These are phyloP conservation scores for Xestoiulus laeticollis DNA, from an alignment of 2,888 invertebrate species.

Conservation along the genomic window DNA sequence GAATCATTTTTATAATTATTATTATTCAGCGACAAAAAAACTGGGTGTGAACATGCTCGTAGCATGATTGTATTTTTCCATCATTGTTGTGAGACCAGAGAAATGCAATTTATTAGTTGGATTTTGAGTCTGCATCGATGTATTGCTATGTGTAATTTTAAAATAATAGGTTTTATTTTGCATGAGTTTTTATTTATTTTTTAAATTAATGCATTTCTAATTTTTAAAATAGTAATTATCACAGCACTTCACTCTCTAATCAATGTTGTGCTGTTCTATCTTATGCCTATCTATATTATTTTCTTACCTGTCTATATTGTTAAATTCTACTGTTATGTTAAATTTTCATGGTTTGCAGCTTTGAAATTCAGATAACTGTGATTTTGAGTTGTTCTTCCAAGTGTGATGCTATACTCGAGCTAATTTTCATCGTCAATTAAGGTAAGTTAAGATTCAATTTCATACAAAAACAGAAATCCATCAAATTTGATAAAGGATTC, in stretches of 20 bases:
- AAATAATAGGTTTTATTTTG: neutral
- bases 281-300: too few species aligned
- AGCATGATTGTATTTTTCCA: neutral
- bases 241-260: too few species aligned
- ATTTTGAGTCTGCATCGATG: neutral
- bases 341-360: too few species aligned
- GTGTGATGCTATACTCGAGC: too few species aligned
- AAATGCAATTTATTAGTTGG: neutral
- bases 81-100: neutral
- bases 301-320: too few species aligned
- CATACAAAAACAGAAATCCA: too few species aligned
- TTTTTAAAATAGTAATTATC: neutral
- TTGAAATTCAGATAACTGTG: too few species aligned
- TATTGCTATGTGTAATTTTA: neutral
- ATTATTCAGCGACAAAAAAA: neutral
- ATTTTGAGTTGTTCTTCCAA: too few species aligned
- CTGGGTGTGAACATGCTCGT: neutral
- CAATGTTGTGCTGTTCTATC: too few species aligned
- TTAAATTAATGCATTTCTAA: neutral
- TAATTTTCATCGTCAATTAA: too few species aligned
- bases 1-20: slow-evolving; percentile 4
- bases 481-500: neutral
- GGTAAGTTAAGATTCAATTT: too few species aligned
- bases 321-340: too few species aligned
- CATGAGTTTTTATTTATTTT: neutral